Conservation (phyloP, 2,113 vertebrate genomes). For the Centropristis striata region DNA sequence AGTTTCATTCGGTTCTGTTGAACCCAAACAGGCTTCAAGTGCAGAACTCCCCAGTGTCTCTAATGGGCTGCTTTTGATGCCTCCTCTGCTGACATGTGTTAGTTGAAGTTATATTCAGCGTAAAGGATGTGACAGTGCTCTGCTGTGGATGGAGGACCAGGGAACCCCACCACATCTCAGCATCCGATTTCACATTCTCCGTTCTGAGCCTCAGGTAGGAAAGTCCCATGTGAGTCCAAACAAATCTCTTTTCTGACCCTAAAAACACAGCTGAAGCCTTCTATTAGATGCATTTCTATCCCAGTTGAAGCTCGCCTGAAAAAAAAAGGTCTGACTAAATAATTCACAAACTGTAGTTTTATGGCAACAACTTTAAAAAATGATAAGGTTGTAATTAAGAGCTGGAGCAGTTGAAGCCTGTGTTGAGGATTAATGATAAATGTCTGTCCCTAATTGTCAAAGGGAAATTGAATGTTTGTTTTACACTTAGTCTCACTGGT, state of each 20-base stretch:
- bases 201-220: slow-evolving; percentile 5
- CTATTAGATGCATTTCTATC: neutral
- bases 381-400: slow-evolving; percentile 66
- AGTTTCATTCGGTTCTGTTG: slow-evolving; percentile 11
- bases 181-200: slow-evolving; percentile 28
- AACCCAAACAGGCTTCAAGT: slow-evolving; percentile 51
- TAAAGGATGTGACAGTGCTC: slow-evolving; percentile 48
- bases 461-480: slow-evolving; percentile 55
- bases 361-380: slow-evolving; percentile 53
- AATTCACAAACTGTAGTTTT: slow-evolving; percentile 62
- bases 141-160: slow-evolving; percentile 30
- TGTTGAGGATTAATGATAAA: slow-evolving; percentile 58
- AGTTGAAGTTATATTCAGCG: slow-evolving; percentile 28
- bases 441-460: slow-evolving; percentile 55
- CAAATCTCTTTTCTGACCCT: slow-evolving; percentile 14
- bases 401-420: slow-evolving; percentile 40
- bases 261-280: slow-evolving; percentile 7
- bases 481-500: slow-evolving; percentile 29
- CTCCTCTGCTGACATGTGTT: slow-evolving; percentile 60
- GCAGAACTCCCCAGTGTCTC: slow-evolving; percentile 47
- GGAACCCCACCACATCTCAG: slow-evolving; percentile 7
- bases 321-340: slow-evolving; percentile 33
- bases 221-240: slow-evolving; percentile 42
- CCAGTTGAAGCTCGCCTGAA: slow-evolving; percentile 2
- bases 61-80: slow-evolving; percentile 53